Percentiles rank a stretch among this genome's conserved stretches.
Conservation (phyloP, 2,797 vertebrate genomes). For the Adelosebastes latens region DNA sequence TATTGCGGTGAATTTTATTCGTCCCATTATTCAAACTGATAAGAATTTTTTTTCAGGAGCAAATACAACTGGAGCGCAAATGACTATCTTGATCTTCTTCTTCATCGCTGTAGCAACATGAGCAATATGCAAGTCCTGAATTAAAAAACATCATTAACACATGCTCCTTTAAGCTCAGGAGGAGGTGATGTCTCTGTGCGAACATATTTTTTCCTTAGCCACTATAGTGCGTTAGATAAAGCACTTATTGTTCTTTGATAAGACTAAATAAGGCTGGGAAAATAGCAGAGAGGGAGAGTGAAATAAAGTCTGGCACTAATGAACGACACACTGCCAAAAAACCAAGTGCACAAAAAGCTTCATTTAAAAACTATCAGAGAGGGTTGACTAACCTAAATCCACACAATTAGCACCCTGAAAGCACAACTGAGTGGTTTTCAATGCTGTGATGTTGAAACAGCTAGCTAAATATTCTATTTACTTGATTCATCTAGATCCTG, state of each 20-base stretch:
- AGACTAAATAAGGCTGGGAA: constrained; percentile 44
- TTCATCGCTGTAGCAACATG: constrained; percentile 63
- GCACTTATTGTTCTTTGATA: constrained; percentile 68
- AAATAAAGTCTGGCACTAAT: constrained; percentile 68
- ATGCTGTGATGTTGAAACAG: constrained; percentile 63
- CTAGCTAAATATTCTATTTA: constrained; percentile 72
- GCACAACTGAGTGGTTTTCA: constrained; percentile 67
- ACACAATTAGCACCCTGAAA: constrained; percentile 77
- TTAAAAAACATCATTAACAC: constrained; percentile 76
- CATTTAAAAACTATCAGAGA: constrained; percentile 78
- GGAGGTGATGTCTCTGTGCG: constrained; percentile 47
- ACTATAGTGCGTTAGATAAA: constrained; percentile 61
- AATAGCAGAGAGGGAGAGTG: constrained; percentile 36
- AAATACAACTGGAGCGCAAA: constrained; percentile 49
- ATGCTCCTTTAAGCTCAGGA: constrained; percentile 61
- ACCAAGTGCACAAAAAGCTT: constrained; percentile 71
- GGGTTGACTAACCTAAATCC: constrained; percentile 78
- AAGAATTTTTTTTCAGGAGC: constrained; percentile 39
- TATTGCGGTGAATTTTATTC: constrained; percentile 69
- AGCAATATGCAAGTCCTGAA: constrained; percentile 62
- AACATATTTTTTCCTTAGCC: constrained; percentile 43
- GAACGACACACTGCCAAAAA: constrained; percentile 75
- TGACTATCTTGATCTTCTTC: constrained; percentile 65
- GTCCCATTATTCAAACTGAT: constrained; percentile 70
- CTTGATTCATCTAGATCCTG: constrained; percentile 64